phyloP scores from a whole-genome alignment of 2,888 invertebrate species.

The Acheta domesticus region DNA sequence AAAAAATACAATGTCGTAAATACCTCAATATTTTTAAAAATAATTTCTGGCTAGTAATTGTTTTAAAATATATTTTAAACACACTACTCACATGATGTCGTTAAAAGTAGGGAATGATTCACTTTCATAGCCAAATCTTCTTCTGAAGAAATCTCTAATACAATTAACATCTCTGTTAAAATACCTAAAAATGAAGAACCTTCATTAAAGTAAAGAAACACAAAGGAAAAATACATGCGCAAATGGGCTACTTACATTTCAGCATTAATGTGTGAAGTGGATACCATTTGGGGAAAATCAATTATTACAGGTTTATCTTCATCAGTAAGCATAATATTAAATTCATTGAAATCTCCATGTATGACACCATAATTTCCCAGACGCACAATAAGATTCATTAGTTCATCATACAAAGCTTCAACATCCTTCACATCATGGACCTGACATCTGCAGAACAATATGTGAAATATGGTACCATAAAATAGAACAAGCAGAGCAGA shows the following conservation, averaged over 20 bases:
- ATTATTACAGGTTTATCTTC: conserved; percentile 82
- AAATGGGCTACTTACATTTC: conserved; percentile 62
- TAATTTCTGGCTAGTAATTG: background rate
- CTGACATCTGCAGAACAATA: conserved; percentile 51
- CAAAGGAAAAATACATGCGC: conserved; percentile 18
- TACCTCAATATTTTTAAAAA: conserved; percentile 22
- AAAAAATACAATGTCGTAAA: conserved; percentile 41
- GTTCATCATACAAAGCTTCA: conserved; percentile 80
- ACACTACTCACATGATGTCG: conserved; percentile 56
- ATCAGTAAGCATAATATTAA: conserved; percentile 87
- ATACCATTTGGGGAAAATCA: conserved; percentile 99
- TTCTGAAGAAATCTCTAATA: conserved; percentile 84
- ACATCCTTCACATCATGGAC: conserved; percentile 64
- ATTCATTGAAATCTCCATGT: conserved; percentile 99
- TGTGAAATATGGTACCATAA: background rate
- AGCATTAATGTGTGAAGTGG: conserved; percentile 88
- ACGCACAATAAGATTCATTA: conserved; percentile 88
- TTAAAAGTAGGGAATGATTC: conserved; percentile 71
- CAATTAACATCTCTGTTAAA: conserved; percentile 95
- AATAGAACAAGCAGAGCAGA: background rate
- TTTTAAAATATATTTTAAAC: background rate
- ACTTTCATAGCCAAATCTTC: conserved; percentile 85
- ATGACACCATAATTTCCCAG: conserved; percentile 94
- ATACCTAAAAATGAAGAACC: conserved; percentile 52
- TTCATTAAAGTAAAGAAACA: background rate